A percentile compares a stretch with the other conserved stretches of the same genome.
Evolutionary conservation across 2,113 vertebrate species (phyloP).

Genomic region (Platysteira castanea): DNA sequence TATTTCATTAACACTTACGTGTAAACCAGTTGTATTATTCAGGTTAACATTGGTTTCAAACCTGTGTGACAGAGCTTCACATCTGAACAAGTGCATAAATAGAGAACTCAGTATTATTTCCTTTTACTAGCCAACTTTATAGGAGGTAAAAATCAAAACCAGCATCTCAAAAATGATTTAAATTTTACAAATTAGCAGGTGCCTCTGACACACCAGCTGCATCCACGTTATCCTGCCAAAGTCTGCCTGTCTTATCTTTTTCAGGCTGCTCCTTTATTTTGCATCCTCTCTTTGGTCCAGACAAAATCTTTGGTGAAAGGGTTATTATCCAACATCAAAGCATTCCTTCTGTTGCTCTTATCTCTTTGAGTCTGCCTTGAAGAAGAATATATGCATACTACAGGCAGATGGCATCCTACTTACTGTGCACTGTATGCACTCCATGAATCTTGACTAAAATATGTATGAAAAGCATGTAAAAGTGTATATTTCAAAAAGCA

Average conservation of each 20-base stretch:
- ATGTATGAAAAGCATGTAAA: background rate
- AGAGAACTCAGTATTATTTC: background rate
- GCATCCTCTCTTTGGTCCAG: background rate
- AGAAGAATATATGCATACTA: background rate
- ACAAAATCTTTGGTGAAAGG: background rate
- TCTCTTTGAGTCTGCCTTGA: slow-evolving; percentile 10
- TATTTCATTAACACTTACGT: background rate
- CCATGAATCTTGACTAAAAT: background rate
- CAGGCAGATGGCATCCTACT: background rate
- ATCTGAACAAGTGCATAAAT: background rate
- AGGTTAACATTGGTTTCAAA: background rate
- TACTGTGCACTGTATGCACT: background rate
- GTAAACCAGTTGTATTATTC: background rate
- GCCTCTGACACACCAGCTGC: background rate
- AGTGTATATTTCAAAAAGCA: background rate
- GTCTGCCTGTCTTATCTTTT: background rate
- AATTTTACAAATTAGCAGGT: background rate
- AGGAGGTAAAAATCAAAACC: background rate
- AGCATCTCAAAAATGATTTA: background rate
- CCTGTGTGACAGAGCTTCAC: background rate
- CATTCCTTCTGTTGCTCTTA: background rate
- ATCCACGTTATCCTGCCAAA: background rate
- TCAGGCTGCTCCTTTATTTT: background rate
- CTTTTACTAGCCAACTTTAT: background rate
- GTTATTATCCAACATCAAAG: slow-evolving; percentile 19